Evolutionary conservation across 2,888 invertebrate genomes (phyloP).

Genomic region (Nephrocerus scutellatus): DNA sequence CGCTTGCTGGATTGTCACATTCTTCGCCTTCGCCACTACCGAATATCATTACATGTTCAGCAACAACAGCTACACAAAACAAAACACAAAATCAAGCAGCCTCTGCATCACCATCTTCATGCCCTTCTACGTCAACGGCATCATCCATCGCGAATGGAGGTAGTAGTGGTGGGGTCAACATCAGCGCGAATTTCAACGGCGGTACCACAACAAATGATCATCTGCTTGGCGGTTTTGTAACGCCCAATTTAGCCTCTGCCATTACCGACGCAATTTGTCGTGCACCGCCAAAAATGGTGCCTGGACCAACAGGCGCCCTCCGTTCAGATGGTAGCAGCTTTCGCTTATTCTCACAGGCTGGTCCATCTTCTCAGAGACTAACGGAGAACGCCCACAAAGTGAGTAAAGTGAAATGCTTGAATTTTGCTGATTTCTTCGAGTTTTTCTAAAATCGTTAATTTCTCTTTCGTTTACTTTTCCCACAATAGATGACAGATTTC

Average conservation of each 20-base stretch:
- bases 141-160: slow-evolving; percentile 8
- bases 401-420: slow-evolving; percentile 12
- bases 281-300: slow-evolving; percentile 47
- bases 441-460: background rate
- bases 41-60: slow-evolving; percentile 2
- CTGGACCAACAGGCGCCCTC: slow-evolving; percentile 49
- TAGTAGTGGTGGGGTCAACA: slow-evolving; percentile 1
- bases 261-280: slow-evolving; percentile 38
- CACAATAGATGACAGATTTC: slow-evolving; percentile 57
- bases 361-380: slow-evolving; percentile 53
- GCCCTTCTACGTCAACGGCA: slow-evolving; percentile 3
- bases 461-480: slow-evolving; percentile 22
- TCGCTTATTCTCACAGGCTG: slow-evolving; percentile 51
- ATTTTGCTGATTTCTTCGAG: background rate
- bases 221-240: slow-evolving; percentile 45
- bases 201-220: slow-evolving; percentile 37
- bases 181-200: background rate
- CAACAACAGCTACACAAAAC: slow-evolving; percentile 3
- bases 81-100: slow-evolving; percentile 5
- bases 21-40: slow-evolving; percentile 6
- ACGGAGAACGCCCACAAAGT: slow-evolving; percentile 58
- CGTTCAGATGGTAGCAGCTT: slow-evolving; percentile 47
- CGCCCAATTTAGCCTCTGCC: slow-evolving; percentile 34
- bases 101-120: slow-evolving; percentile 7
- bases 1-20: slow-evolving; percentile 35